Evolutionary conservation across 2,888 invertebrate genomes (phyloP), one percentile per base, ranked within the genome.

Genomic region (Aromia moschata): DNA sequence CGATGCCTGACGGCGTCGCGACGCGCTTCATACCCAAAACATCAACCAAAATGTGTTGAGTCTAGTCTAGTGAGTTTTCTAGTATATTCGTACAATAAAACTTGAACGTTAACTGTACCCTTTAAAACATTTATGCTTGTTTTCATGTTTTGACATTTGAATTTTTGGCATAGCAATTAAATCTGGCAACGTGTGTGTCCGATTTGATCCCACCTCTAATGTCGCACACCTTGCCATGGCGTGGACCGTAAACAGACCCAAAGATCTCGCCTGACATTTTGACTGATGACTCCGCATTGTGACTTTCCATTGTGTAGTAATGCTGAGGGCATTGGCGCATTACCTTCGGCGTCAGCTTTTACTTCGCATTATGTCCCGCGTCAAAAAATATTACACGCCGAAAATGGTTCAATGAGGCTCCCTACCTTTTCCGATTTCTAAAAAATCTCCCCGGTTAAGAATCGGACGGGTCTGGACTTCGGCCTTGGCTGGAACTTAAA

Each of bases 231-330:
- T 37, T 47, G 45, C 3, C 33, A 46, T 49, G 56, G 47, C 46
- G 46, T 47, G 44, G 33, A n/a, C n/a, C 33, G 30, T 56, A 64
- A 64, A 65, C 62, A 60, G 56, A 62, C 49, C 59, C 54, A 58
- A 60, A 60, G 56, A 56, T 57, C 53, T 58, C 52, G 46, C 18
- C 56, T 63, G 67, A 65, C 67, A 67, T 64, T 63, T 65, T 67
- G 67, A 67, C 65, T 65, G 67, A 67, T 67, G 61, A 63, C 60
- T 31, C 49, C 54, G 40, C 62, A 63, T 59, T 59, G 63, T 63
- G 56, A 49, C 59, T 20, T 36, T 20, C 53, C 56, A 53, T 38
- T 17, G n/a, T n/a, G n/a, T n/a, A n/a, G n/a, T n/a, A n/a, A n/a
- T n/a, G n/a, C n/a, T n/a, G n/a, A n/a, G n/a, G n/a, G n/a, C n/a